Evolutionary conservation across 1,140 invertebrate genomes (phyloP).

Genomic region (Drosophila busckii): DNA sequence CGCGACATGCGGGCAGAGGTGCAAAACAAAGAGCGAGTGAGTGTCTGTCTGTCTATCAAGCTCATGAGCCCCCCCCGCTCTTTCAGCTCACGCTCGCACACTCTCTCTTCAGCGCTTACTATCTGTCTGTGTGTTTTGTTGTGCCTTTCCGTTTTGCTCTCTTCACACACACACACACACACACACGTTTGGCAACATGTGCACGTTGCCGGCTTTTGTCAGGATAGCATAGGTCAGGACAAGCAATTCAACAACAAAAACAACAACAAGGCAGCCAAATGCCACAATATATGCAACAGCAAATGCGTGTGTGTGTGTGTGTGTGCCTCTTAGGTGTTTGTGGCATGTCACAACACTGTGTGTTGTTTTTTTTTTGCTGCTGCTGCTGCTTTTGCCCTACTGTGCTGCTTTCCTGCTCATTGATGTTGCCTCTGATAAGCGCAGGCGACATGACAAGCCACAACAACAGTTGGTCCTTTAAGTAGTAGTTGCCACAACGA

Average conservation of each 20-base stretch:
- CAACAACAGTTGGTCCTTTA: too few relatives aligned
- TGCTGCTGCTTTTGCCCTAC: conserved; percentile 3
- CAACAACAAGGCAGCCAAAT: conserved; percentile 37
- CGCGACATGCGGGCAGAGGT: background rate
- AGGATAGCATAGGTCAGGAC: conserved; percentile 44
- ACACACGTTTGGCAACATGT: conserved; percentile 58
- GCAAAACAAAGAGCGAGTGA: conserved; percentile 4
- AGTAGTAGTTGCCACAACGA: too few relatives aligned
- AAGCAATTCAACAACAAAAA: background rate
- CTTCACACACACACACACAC: conserved; percentile 12
- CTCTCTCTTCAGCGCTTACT: too few relatives aligned
- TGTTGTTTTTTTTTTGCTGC: background rate
- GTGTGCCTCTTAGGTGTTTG: conserved; percentile 44
- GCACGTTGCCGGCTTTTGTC: conserved; percentile 42
- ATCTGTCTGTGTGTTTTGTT: conserved; percentile 53
- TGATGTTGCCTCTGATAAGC: too few relatives aligned
- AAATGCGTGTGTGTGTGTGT: conserved; percentile 15
- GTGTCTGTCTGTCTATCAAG: conserved; percentile 4
- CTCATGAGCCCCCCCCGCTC: background rate
- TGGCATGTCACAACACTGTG: conserved; percentile 62
- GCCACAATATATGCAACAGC: conserved; percentile 69
- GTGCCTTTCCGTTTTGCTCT: conserved; percentile 39
- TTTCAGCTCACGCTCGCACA: conserved; percentile 1
- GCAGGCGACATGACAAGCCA: too few relatives aligned
- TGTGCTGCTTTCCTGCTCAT: too few relatives aligned